phyloP scores from a whole-genome alignment of 2,797 vertebrate genomes.

The Melanotaenia parkinsoni region DNA sequence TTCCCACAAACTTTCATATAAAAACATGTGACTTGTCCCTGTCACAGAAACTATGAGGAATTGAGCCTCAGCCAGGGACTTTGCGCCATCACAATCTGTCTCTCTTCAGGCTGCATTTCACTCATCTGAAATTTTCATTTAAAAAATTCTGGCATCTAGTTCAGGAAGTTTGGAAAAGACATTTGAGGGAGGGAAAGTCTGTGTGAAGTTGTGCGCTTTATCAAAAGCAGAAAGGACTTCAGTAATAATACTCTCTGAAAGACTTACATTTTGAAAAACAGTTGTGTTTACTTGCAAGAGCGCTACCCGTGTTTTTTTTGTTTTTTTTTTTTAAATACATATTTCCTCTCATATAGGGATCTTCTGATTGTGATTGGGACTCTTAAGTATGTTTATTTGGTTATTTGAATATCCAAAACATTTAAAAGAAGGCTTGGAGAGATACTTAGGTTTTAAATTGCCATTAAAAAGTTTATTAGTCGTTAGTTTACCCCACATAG shows the following conservation, averaged over 20 bases:
- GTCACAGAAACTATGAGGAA: slow-evolving; percentile 48
- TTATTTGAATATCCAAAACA: slow-evolving; percentile 70
- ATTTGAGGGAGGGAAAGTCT: slow-evolving; percentile 55
- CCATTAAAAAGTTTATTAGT: slow-evolving; percentile 26
- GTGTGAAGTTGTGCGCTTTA: slow-evolving; percentile 56
- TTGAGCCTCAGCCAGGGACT: slow-evolving; percentile 64
- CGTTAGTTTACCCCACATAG: slow-evolving; percentile 24
- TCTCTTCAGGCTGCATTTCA: slow-evolving; percentile 65
- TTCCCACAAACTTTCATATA: slow-evolving; percentile 57
- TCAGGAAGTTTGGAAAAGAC: slow-evolving; percentile 66
- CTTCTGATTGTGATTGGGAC: background rate
- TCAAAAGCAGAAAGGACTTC: slow-evolving; percentile 62
- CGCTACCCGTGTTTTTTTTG: slow-evolving; percentile 31
- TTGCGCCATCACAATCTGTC: slow-evolving; percentile 68
- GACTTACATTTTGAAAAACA: slow-evolving; percentile 40
- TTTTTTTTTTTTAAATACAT: slow-evolving; percentile 32
- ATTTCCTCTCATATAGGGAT: slow-evolving; percentile 36
- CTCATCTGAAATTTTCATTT: slow-evolving; percentile 70
- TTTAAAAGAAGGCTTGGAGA: slow-evolving; percentile 37
- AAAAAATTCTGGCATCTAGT: slow-evolving; percentile 60
- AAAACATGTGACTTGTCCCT: slow-evolving; percentile 53
- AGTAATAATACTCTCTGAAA: slow-evolving; percentile 45
- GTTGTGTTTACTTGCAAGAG: slow-evolving; percentile 55
- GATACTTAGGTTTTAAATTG: slow-evolving; percentile 50
- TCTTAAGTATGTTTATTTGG: slow-evolving; percentile 56